These are phyloP conservation scores for Mythimna albipuncta DNA, from an alignment of 2,888 invertebrate species.

Conservation along the genomic window DNA sequence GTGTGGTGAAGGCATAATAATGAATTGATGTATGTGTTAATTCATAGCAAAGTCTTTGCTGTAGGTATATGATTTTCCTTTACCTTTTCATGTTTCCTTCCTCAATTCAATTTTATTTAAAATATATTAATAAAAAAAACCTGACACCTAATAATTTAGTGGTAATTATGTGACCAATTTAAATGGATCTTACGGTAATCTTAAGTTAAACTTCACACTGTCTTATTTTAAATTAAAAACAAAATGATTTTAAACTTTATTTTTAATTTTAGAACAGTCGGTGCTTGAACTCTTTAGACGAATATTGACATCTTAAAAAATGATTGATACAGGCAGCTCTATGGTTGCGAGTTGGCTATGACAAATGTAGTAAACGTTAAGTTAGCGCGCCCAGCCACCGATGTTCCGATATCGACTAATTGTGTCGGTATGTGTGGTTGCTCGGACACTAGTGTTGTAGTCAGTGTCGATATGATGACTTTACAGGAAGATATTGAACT, in stretches of 20 bases:
- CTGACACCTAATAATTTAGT: no score
- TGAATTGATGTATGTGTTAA: neutral
- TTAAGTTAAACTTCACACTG: neutral
- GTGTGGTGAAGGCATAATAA: neutral
- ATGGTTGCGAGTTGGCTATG: conserved; percentile 71
- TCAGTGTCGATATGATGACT: conserved; percentile 11
- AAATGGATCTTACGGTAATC: neutral
- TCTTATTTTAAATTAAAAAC: no score
- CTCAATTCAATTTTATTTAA: neutral
- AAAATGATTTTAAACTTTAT: no score
- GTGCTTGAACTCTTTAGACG: neutral
- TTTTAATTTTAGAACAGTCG: no score
- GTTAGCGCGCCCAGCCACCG: conserved; percentile 78
- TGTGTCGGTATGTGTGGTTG: conserved; percentile 80
- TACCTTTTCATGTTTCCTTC: conserved; percentile 26
- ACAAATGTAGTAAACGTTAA: conserved; percentile 85
- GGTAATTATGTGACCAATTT: neutral
- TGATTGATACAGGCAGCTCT: conserved; percentile 55
- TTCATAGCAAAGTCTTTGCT: neutral
- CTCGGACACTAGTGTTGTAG: conserved; percentile 72
- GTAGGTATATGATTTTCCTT: conserved; percentile 9
- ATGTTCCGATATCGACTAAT: conserved; percentile 84
- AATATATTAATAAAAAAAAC: no score
- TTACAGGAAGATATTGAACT: no score
- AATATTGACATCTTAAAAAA: conserved; percentile 46